A percentile compares a stretch with the other conserved stretches of the same genome.
These are phyloP conservation scores for Drosophila kanekoi DNA, from an alignment of 2,888 invertebrate genomes.

Conservation along the genomic window DNA sequence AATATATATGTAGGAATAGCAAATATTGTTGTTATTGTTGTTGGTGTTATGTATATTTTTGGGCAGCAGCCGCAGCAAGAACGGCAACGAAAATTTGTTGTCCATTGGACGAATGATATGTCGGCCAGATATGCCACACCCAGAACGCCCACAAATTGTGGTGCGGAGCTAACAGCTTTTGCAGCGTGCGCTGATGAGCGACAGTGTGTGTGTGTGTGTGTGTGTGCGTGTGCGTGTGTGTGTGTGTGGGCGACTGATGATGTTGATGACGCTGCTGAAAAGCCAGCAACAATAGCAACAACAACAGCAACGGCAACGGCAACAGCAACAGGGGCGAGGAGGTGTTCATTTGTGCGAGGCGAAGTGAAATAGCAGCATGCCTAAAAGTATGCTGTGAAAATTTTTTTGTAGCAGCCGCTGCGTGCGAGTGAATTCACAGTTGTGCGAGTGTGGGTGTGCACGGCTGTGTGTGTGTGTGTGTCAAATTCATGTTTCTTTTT, in stretches of 20 bases:
- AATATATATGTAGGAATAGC: conserved; percentile 14
- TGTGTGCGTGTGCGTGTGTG: background rate
- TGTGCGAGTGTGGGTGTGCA: conserved; percentile 22
- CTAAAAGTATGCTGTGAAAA: conserved; percentile 78
- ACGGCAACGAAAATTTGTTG: conserved; percentile 53
- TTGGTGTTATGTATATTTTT: conserved; percentile 41
- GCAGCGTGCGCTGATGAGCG: conserved; percentile 73
- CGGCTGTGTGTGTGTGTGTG: conserved; percentile 23
- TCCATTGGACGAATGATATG: conserved; percentile 73
- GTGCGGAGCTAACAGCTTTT: conserved; percentile 75
- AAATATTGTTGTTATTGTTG: conserved; percentile 15
- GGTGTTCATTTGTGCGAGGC: conserved; percentile 60
- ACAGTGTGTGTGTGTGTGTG: background rate
- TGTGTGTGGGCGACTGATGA: conserved; percentile 50
- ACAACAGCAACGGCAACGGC: conserved; percentile 19
- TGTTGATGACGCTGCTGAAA: conserved; percentile 71
- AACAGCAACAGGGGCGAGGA: conserved; percentile 21
- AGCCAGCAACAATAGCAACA: conserved; percentile 49
- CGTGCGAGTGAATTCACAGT: conserved; percentile 59
- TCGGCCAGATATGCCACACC: conserved; percentile 78
- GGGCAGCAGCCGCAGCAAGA: conserved; percentile 29
- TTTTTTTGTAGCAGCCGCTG: conserved; percentile 43
- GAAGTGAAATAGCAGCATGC: conserved; percentile 81
- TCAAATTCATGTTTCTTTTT: conserved; percentile 59
- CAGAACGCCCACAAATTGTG: conserved; percentile 81